Evolutionary conservation across 92 coral and sea anemone genomes (phyloP), one percentile per base, ranked within the genome.

Genomic region (Palythoa grandis): DNA sequence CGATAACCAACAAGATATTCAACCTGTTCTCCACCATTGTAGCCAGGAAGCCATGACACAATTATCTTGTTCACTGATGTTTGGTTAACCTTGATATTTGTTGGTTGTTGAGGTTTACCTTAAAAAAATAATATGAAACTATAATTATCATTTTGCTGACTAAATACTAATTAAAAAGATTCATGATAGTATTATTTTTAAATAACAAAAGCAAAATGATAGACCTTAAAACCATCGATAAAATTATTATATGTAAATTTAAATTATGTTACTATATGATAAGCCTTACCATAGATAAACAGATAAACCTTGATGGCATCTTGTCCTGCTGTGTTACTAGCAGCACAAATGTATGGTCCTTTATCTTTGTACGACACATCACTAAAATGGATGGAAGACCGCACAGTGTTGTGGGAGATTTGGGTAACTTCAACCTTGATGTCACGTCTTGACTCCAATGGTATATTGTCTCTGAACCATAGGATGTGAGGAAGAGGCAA

Each of bases 31-130:
- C 94, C 97, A 17, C 95, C 99, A 68, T 89, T 54, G 67, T 91
- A 83, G 74, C 98, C 98, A 56, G 94, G 94, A 7, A 53, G 78
- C 99, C 99, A 97, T 47, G 92, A 72, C 17, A 92, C 85, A 65
- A 78, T 5, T 14, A 90, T 82, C 50, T 75, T 73, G 22, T 89
- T 66, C 35, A 52, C 67, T 72, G 94, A 92, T 7, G 89, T 90
- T 25, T 39, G 88, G 53, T 88, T 87, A 56, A 93, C 92, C 43
- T 65, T 82, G 74, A 93, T 47, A 52, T 91, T 78, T 5, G 85
- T 74, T 14, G 99, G 99, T 1, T 88, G 85, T 65, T 79, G 89
- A 39, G 99, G 99, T 79, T 74, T 88, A 24, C 98, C 98, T 96
- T 75, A 7, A 17, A 56, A 66, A 13, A 6, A 57, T 11, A 43